A percentile compares a stretch with the other conserved stretches of the same genome.
These are phyloP conservation scores for Anniella stebbinsi DNA, from an alignment of 2,797 vertebrate genomes.

Conservation along the genomic window DNA sequence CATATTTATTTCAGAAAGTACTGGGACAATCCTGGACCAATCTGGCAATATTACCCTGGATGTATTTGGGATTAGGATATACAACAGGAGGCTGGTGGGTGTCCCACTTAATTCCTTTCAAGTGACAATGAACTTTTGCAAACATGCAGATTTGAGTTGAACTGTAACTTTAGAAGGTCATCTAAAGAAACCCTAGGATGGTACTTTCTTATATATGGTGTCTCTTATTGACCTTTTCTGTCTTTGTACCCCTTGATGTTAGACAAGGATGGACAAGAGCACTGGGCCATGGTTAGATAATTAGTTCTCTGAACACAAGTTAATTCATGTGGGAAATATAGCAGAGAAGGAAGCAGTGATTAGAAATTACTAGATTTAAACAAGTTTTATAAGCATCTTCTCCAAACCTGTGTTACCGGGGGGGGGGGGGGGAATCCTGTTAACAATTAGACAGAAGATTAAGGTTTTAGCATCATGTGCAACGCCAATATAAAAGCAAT, in stretches of 20 bases:
- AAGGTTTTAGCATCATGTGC: background rate
- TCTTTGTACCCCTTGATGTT: background rate
- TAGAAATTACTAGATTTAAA: background rate
- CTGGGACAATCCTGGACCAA: background rate
- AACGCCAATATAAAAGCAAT: background rate
- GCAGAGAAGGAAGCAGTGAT: background rate
- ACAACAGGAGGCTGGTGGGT: background rate
- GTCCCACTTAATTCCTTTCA: conserved; percentile 10
- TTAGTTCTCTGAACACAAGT: background rate
- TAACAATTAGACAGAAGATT: background rate
- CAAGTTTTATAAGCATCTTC: background rate
- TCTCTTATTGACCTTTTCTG: background rate
- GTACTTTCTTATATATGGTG: conserved; percentile 24
- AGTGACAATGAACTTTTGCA: conserved; percentile 25
- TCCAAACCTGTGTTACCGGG: background rate
- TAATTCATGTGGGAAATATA: no score
- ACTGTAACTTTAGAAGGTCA: conserved; percentile 39
- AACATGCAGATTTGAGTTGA: conserved; percentile 11
- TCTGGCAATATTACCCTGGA: background rate
- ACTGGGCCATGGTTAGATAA: background rate
- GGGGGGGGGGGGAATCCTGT: no score
- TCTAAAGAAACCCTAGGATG: background rate
- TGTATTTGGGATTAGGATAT: background rate
- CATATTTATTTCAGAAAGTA: background rate
- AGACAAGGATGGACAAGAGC: background rate